Percentiles rank a stretch among this genome's conserved stretches.
These are phyloP conservation scores for Bombus waltoni DNA, from an alignment of 1,140 invertebrate species.

Conservation along the genomic window DNA sequence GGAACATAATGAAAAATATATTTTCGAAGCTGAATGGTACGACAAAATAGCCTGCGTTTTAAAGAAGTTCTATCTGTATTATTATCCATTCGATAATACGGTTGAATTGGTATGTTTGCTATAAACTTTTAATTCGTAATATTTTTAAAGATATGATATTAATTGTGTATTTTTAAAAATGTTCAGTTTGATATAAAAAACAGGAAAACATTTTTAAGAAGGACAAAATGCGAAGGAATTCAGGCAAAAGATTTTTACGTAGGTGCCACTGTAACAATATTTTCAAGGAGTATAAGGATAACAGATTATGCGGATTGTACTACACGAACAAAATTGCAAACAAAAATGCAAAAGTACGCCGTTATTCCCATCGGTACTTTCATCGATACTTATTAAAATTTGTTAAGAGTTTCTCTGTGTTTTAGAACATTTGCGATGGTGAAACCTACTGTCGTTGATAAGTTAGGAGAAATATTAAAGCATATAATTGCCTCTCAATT, in stretches of 20 bases:
- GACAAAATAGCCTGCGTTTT: conserved; percentile 88
- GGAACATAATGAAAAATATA: conserved; percentile 72
- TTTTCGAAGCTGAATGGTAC: conserved; percentile 92
- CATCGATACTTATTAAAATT: background rate
- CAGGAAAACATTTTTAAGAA: conserved; percentile 88
- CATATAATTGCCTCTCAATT: conserved; percentile 87
- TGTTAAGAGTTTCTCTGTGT: conserved; percentile 52
- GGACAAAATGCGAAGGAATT: conserved; percentile 88
- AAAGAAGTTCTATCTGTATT: conserved; percentile 89
- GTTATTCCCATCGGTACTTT: background rate
- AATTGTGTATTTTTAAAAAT: conserved; percentile 9
- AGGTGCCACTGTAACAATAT: conserved; percentile 89
- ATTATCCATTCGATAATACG: conserved; percentile 88
- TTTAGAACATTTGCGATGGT: conserved; percentile 90
- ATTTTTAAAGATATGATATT: background rate
- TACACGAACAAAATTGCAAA: conserved; percentile 85
- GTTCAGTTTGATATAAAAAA: conserved; percentile 90
- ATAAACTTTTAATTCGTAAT: conserved; percentile 15
- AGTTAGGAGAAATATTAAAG: conserved; percentile 89
- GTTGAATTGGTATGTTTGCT: conserved; percentile 87
- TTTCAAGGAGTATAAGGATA: conserved; percentile 90
- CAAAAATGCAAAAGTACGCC: conserved; percentile 85
- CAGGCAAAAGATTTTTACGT: conserved; percentile 88
- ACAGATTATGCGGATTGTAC: conserved; percentile 89
- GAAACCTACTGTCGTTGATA: conserved; percentile 87